Evolutionary conservation across 2,888 invertebrate genomes (phyloP).

Genomic region (Eulithis testata): DNA sequence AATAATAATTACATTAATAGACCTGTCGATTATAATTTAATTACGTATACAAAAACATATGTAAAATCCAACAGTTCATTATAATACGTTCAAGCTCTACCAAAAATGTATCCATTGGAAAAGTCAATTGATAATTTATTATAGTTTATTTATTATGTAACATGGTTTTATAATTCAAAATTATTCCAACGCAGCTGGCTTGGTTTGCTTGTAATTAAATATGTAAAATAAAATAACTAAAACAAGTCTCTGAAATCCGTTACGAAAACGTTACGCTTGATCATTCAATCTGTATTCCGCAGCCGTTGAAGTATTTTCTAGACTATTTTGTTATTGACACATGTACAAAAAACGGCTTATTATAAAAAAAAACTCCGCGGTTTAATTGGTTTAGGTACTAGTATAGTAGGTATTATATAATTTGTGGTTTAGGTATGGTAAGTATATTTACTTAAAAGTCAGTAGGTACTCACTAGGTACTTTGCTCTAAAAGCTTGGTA

Average conservation of each 20-base stretch:
- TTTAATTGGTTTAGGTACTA: too few species aligned
- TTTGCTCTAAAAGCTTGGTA: background rate
- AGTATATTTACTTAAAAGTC: background rate
- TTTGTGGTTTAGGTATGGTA: too few species aligned
- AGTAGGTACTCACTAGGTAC: background rate
- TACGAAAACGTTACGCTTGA: constrained; percentile 31
- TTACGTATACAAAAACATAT: too few species aligned
- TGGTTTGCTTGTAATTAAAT: background rate
- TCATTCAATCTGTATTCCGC: constrained; percentile 28
- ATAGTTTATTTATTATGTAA: background rate
- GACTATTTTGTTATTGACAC: background rate
- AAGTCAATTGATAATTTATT: too few species aligned
- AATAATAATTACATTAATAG: too few species aligned
- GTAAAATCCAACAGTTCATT: too few species aligned
- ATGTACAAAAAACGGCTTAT: background rate
- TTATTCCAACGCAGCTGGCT: background rate
- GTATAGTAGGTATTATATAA: too few species aligned
- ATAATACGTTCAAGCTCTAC: too few species aligned
- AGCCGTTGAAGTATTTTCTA: constrained; percentile 70
- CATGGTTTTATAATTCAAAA: background rate
- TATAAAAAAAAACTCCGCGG: background rate
- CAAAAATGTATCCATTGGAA: too few species aligned
- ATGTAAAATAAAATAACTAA: background rate
- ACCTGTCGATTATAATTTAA: too few species aligned
- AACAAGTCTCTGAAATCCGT: constrained; percentile 20